A percentile compares a stretch with the other conserved stretches of the same genome.
phyloP scores from a whole-genome alignment of 2,797 vertebrate genomes.

The Phoeniculus purpureus region DNA sequence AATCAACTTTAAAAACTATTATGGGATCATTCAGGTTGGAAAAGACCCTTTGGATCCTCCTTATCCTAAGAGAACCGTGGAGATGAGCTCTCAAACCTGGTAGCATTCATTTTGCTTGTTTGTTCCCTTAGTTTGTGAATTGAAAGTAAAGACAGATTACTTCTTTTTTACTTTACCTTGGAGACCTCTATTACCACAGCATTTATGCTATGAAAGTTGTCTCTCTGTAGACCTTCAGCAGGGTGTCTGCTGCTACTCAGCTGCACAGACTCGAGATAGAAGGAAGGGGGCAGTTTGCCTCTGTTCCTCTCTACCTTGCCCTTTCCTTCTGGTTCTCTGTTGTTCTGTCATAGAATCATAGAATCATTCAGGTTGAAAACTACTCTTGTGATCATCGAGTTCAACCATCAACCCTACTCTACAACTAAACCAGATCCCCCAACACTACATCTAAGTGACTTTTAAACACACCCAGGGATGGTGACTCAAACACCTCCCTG shows the following conservation, averaged over 20 bases:
- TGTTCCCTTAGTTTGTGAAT: not conserved
- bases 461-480: too few species aligned
- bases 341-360: not conserved
- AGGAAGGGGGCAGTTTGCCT: not conserved
- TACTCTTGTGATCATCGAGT: too few species aligned
- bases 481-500: too few species aligned
- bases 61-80: not conserved
- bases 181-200: not conserved
- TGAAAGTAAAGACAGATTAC: not conserved
- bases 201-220: not conserved
- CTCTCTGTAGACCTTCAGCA: not conserved
- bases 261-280: not conserved
- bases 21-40: too few species aligned
- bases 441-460: too few species aligned
- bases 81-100: not conserved
- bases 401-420: too few species aligned
- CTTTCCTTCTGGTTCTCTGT: not conserved
- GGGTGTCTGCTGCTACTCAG: not conserved
- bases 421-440: too few species aligned
- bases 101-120: not conserved
- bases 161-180: not conserved
- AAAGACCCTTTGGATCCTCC: too few species aligned
- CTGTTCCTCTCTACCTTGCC: not conserved
- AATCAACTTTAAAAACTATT: too few species aligned
- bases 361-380: too few species aligned